Base-by-base conservation (phyloP, 2,888 invertebrate genomes). In the Neoascia interrupta region DNA sequence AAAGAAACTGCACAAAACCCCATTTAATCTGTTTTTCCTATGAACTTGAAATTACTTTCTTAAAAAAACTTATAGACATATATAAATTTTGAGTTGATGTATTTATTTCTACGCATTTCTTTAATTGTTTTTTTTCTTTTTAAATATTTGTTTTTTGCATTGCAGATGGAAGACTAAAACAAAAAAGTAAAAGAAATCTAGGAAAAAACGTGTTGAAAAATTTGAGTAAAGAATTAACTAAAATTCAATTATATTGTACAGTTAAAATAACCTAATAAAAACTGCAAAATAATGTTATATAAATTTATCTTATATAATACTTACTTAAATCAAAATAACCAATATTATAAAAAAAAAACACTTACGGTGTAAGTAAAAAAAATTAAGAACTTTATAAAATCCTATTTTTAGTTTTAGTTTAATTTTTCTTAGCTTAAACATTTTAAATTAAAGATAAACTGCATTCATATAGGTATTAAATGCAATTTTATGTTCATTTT, bases 171-270 rank as follows among this genome's bases (percentile, higher is more conserved):
- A 84, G 82, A 83, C 82, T 84, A 82, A 85, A 83, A 82, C 84
- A 84, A 84, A 85, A 84, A 82, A 54, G 84, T 83, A 84, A 82
- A 82, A 84, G 81, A 84, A 83, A 82, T 80, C 81, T 84, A 79
- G 81, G 80, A 58, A 83, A 60, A 81, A 54, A 72, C 56, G 83
- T 83, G 73, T 84, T 86, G 82, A 86, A 87, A 83, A 85, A 86
- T 72, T 81, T 86, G 83, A 86, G 84, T 84, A 82, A 85, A 84
- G 85, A 86, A 83, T 83, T 87, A 81, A 86, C 87, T 84, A 84
- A 84, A 83, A 86, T 87, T 79, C 85, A 86, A 84, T 84, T 79
- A 61, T 84, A 82, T 81, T 87, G 87, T 87, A 86, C 85, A 86
- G 88, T 83, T 85, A 81, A 86, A 68, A 72, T 13, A 39, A 39